phyloP scores from a whole-genome alignment of 2,888 invertebrate genomes.

The Bhutanitis thaidina region DNA sequence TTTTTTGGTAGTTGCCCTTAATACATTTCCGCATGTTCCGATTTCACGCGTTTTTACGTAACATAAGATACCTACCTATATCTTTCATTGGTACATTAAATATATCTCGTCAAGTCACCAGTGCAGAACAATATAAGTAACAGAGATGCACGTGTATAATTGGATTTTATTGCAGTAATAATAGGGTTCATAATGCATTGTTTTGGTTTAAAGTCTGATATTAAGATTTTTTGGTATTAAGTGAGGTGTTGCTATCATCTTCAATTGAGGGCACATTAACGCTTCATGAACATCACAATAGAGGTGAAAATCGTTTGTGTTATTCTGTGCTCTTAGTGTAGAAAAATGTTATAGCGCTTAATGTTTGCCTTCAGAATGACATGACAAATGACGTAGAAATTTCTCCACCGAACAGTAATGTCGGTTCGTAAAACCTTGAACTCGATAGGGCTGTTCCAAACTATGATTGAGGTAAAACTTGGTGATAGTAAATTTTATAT shows the following conservation, averaged over 20 bases:
- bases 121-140: background rate
- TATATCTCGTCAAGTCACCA: background rate
- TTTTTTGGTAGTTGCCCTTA: background rate
- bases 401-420: background rate
- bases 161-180: background rate
- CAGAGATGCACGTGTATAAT: background rate
- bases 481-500: no score
- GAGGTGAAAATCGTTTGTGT: constrained; percentile 10
- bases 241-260: constrained; percentile 1
- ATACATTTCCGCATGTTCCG: constrained; percentile 1
- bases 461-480: no score
- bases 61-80: constrained; percentile 8
- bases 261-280: constrained; percentile 15
- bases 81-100: constrained; percentile 4
- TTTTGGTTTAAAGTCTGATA: background rate
- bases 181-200: background rate
- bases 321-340: constrained; percentile 5
- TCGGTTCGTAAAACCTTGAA: constrained; percentile 6
- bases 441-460: background rate
- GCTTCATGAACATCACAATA: constrained; percentile 7
- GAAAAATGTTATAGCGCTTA: background rate
- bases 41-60: constrained; percentile 1
- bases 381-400: constrained; percentile 17
- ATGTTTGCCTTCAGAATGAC: background rate
- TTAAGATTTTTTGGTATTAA: background rate